Percentiles rank a stretch among this genome's conserved stretches.
Evolutionary conservation across 2,113 vertebrate species (phyloP).

Genomic region (Tachycineta bicolor): DNA sequence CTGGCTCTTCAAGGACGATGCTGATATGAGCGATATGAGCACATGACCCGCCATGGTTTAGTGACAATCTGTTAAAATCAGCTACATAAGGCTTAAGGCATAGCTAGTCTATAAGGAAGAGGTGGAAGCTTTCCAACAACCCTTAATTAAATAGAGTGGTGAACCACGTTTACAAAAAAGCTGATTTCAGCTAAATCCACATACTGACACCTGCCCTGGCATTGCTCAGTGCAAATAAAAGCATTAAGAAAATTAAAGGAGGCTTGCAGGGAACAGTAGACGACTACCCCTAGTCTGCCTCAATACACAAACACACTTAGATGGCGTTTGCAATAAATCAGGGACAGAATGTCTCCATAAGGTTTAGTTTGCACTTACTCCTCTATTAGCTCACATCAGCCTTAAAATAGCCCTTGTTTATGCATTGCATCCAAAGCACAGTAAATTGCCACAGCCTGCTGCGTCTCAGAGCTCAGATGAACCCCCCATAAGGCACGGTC

Average conservation of each 20-base stretch:
- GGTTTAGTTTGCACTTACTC: background rate
- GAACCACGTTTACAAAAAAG: background rate
- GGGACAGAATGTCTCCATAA: background rate
- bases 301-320: background rate
- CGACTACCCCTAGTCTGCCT: background rate
- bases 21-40: background rate
- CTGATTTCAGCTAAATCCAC: background rate
- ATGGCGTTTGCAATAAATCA: background rate
- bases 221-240: background rate
- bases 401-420: background rate
- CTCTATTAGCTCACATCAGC: background rate
- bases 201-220: background rate
- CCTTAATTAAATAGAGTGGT: constrained; percentile 8
- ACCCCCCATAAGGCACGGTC: background rate
- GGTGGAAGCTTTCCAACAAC: background rate
- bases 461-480: background rate
- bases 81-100: background rate
- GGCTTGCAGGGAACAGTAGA: background rate
- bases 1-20: background rate
- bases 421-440: background rate
- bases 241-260: constrained; percentile 1
- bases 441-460: background rate
- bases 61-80: background rate
- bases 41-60: background rate
- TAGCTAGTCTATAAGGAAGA: background rate